A percentile compares a stretch with the other conserved stretches of the same genome.
These are phyloP conservation scores for Micromys minutus DNA, from an alignment of 2,113 vertebrate species.

Conservation along the genomic window DNA sequence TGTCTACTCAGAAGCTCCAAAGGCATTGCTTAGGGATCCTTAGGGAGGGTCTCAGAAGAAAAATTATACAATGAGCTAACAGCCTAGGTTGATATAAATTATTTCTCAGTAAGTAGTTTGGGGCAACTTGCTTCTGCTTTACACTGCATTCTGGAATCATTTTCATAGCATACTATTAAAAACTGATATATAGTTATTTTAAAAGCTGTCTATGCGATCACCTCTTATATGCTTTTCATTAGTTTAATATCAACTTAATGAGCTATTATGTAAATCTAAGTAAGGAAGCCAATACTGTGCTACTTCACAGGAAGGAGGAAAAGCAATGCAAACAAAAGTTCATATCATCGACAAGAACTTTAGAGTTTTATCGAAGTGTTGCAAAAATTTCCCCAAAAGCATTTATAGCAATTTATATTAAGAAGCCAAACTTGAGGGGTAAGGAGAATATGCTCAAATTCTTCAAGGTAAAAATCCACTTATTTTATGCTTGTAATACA, in stretches of 20 bases:
- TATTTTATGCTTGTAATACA: slow-evolving; percentile 76
- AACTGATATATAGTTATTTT: slow-evolving; percentile 76
- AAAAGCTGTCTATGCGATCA: slow-evolving; percentile 75
- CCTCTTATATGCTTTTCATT: slow-evolving; percentile 53
- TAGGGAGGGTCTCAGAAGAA: slow-evolving; percentile 61
- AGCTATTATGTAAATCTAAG: slow-evolving; percentile 80
- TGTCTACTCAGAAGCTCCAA: slow-evolving; percentile 41
- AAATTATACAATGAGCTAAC: slow-evolving; percentile 79
- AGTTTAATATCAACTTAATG: slow-evolving; percentile 70
- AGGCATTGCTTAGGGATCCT: slow-evolving; percentile 61
- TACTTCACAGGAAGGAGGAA: slow-evolving; percentile 81
- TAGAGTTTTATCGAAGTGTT: slow-evolving; percentile 77
- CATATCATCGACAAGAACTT: slow-evolving; percentile 78
- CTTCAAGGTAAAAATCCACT: slow-evolving; percentile 73
- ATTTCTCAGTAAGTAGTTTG: slow-evolving; percentile 77
- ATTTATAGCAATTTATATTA: slow-evolving; percentile 80
- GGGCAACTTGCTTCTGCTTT: slow-evolving; percentile 73
- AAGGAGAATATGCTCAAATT: slow-evolving; percentile 72
- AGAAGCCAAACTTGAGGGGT: slow-evolving; percentile 74
- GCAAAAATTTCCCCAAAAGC: slow-evolving; percentile 83
- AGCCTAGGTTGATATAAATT: slow-evolving; percentile 82
- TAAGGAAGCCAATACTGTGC: slow-evolving; percentile 79
- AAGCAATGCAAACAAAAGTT: slow-evolving; percentile 81
- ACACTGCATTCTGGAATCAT: slow-evolving; percentile 75
- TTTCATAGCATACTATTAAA: slow-evolving; percentile 78